Conservation (phyloP, 2,888 invertebrate genomes). For the Drosophila neonasuta region DNA sequence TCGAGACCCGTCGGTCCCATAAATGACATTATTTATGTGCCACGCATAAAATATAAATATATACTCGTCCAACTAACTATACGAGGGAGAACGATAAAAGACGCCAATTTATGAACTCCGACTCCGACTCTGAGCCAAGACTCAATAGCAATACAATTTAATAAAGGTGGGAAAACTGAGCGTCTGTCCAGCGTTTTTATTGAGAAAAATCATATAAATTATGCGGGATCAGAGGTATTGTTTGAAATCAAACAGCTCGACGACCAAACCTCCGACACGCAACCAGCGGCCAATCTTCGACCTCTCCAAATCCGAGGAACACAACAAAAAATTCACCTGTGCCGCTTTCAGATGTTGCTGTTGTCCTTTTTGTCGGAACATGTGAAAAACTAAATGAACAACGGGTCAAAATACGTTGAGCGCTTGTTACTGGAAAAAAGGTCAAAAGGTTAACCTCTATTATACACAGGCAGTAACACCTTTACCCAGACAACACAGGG, state of each 20-base stretch:
- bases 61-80: conserved; percentile 19
- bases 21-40: conserved; percentile 75
- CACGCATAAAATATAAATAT: conserved; percentile 68
- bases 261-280: conserved; percentile 19
- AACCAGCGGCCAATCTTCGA: conserved; percentile 1
- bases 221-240: conserved; percentile 75
- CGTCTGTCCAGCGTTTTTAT: conserved; percentile 53
- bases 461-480: conserved; percentile 60
- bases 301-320: conserved; percentile 9
- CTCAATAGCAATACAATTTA: conserved; percentile 67
- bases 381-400: conserved; percentile 48
- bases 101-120: conserved; percentile 67
- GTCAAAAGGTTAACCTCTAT: conserved; percentile 62
- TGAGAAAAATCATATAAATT: conserved; percentile 72
- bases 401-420: conserved; percentile 41
- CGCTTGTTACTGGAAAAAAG: conserved; percentile 43
- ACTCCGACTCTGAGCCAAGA: conserved; percentile 15
- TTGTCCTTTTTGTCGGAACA: conserved; percentile 69
- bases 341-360: conserved; percentile 31
- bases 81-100: conserved; percentile 45
- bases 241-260: conserved; percentile 59
- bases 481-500: conserved; percentile 41
- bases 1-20: conserved; percentile 30
- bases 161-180: conserved; percentile 73
- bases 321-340: conserved; percentile 66